phyloP scores from a whole-genome alignment of 2,797 vertebrate species.

The Eurystomus glaucurus region DNA sequence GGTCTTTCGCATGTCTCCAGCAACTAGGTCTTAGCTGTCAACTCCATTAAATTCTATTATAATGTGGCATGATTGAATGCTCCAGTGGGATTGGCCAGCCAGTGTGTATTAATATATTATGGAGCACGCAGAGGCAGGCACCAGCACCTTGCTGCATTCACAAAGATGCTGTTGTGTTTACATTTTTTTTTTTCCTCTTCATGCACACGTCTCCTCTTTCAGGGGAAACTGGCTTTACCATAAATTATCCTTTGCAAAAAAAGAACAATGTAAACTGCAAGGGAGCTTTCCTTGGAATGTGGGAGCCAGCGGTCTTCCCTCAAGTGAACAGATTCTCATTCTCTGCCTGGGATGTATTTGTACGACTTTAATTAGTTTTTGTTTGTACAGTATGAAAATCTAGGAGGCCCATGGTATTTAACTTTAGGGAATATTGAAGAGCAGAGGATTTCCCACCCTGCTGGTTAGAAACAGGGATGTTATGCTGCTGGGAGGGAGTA shows the following conservation, averaged over 20 bases:
- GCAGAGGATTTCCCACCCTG: slow-evolving; percentile 18
- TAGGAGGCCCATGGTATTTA: slow-evolving; percentile 33
- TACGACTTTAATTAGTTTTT: slow-evolving; percentile 64
- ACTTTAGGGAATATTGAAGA: slow-evolving; percentile 16
- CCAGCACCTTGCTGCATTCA: slow-evolving; percentile 42
- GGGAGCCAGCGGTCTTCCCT: not conserved
- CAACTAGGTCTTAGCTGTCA: slow-evolving; percentile 71
- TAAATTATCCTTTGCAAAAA: slow-evolving; percentile 58
- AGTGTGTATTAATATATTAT: slow-evolving; percentile 50
- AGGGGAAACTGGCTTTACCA: not conserved
- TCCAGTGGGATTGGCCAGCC: slow-evolving; percentile 53
- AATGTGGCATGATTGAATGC: slow-evolving; percentile 60
- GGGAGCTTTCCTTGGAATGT: not conserved
- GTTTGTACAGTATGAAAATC: slow-evolving; percentile 65
- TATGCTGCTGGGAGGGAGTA: not conserved
- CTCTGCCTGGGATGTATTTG: slow-evolving; percentile 54
- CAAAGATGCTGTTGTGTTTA: slow-evolving; percentile 67
- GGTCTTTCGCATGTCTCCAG: slow-evolving; percentile 58
- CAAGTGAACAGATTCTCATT: slow-evolving; percentile 39
- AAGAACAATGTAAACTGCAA: not conserved
- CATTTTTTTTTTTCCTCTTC: not conserved
- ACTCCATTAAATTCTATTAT: slow-evolving; percentile 62
- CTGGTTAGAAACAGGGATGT: not conserved
- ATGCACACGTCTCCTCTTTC: not conserved
- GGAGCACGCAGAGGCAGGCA: slow-evolving; percentile 34